phyloP scores from a whole-genome alignment of 2,888 invertebrate species.

The Apoderus coryli region DNA sequence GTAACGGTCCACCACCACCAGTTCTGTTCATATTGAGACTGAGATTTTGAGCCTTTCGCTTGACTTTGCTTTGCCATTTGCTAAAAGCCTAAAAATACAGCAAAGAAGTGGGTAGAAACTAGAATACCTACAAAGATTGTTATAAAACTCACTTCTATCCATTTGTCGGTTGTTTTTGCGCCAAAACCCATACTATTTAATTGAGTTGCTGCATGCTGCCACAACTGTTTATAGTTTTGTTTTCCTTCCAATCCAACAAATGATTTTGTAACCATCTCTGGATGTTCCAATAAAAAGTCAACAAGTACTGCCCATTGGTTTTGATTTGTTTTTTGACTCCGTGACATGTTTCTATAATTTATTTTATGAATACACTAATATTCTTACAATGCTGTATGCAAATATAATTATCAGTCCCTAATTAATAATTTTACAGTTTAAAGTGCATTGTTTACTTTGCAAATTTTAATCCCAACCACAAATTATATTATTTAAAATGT shows the following conservation, averaged over 20 bases:
- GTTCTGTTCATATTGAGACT: constrained; percentile 6
- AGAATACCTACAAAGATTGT: background rate
- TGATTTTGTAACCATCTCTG: constrained; percentile 9
- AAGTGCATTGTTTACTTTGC: too few species aligned
- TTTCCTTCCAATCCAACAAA: constrained; percentile 8
- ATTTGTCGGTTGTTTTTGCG: constrained; percentile 7
- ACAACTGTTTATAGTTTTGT: constrained; percentile 11
- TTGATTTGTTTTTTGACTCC: constrained; percentile 1
- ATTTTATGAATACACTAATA: too few species aligned
- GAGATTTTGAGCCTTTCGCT: too few species aligned
- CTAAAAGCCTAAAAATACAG: constrained; percentile 8
- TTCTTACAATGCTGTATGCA: too few species aligned
- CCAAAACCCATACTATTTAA: constrained; percentile 8
- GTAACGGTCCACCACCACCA: constrained; percentile 9
- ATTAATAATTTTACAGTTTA: too few species aligned
- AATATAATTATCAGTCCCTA: too few species aligned
- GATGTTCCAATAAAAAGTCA: constrained; percentile 10
- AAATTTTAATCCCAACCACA: too few species aligned
- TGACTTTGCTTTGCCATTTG: constrained; percentile 9
- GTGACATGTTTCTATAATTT: too few species aligned
- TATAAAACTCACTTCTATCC: constrained; percentile 7
- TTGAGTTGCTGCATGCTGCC: constrained; percentile 7
- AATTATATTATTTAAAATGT: too few species aligned
- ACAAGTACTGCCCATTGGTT: constrained; percentile 6
- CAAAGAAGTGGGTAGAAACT: too few species aligned